Conservation (phyloP, 2,797 vertebrate species). For the Sylvia borin region DNA sequence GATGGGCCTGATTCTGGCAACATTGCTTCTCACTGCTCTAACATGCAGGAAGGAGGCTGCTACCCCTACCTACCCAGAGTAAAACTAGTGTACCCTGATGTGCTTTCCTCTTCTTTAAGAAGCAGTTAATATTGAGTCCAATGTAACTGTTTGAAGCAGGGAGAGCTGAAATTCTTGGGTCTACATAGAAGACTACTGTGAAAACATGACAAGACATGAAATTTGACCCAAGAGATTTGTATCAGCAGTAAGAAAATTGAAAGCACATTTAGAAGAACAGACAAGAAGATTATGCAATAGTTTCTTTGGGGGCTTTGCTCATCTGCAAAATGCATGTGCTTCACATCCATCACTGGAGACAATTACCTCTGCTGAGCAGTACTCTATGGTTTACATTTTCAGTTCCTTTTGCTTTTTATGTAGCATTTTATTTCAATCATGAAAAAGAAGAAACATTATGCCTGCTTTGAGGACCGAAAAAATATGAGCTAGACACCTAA, state of each 20-base stretch:
- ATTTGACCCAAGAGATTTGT: constrained; percentile 25
- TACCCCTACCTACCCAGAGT: not conserved
- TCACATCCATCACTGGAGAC: constrained; percentile 17
- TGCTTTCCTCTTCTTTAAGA: not conserved
- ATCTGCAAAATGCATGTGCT: constrained; percentile 42
- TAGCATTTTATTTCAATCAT: constrained; percentile 23
- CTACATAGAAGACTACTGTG: constrained; percentile 37
- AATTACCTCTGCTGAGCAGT: constrained; percentile 24
- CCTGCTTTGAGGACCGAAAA: not conserved
- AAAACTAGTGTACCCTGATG: not conserved
- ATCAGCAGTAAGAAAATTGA: constrained; percentile 35
- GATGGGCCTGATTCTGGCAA: not conserved
- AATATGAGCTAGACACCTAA: not conserved
- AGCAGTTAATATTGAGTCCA: not conserved
- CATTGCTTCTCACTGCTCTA: not conserved
- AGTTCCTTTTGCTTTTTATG: constrained; percentile 28
- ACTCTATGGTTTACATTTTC: constrained; percentile 7
- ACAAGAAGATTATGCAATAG: not conserved
- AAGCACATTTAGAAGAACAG: constrained; percentile 43
- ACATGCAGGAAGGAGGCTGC: not conserved
- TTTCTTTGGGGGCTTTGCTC: constrained; percentile 11
- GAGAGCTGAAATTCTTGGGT: constrained; percentile 18
- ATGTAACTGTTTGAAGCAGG: not conserved
- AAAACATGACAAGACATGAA: constrained; percentile 30
- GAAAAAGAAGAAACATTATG: constrained; percentile 3